Evolutionary conservation across 92 coral and sea anemone species (phyloP).

Genomic region (Chrysogorgia sp.): DNA sequence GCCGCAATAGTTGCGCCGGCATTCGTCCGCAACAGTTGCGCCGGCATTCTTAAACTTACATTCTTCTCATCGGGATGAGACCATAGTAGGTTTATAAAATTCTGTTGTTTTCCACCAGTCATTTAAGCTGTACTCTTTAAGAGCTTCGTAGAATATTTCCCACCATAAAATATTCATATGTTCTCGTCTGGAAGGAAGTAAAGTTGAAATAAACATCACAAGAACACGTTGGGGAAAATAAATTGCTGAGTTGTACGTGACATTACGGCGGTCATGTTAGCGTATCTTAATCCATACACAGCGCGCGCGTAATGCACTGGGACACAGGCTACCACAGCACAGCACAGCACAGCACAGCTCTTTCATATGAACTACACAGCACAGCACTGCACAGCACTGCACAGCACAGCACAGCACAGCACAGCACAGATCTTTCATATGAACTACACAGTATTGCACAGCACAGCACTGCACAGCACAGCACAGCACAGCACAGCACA

Average conservation of each 20-base stretch:
- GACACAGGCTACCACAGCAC: neutral
- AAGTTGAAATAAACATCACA: neutral
- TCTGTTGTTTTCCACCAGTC: conserved; percentile 75
- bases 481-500: neutral
- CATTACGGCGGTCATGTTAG: no score
- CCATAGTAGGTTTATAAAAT: conserved; percentile 61
- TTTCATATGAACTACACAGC: neutral
- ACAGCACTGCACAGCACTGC: neutral
- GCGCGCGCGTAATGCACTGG: neutral
- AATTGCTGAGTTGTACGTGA: no score
- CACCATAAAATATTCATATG: conserved; percentile 67
- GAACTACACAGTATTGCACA: neutral
- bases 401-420: neutral
- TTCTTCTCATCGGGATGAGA: conserved; percentile 28
- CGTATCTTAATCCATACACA: no score
- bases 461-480: neutral
- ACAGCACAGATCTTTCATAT: neutral
- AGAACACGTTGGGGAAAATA: no score
- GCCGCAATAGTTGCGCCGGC: neutral
- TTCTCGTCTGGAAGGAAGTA: conserved; percentile 19
- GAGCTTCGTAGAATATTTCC: conserved; percentile 66
- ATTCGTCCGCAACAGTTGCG: neutral
- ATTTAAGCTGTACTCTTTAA: conserved; percentile 59
- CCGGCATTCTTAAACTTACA: neutral
- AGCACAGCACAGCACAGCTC: neutral